Conservation (phyloP, 1,140 invertebrate species). For the Oppia nitens region DNA sequence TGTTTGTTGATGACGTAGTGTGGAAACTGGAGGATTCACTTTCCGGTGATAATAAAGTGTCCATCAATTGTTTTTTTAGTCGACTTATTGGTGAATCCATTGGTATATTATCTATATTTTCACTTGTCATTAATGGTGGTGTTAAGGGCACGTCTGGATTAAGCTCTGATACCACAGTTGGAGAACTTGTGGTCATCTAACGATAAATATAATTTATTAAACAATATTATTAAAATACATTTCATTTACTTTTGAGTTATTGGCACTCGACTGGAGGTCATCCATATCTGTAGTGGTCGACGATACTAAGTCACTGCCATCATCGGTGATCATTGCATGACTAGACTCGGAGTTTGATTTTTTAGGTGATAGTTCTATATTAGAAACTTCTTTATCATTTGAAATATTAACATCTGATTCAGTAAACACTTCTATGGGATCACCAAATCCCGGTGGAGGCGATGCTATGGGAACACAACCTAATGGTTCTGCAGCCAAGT, state of each 20-base stretch:
- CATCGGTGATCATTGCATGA: neutral
- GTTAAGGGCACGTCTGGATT: neutral
- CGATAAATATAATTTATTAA: neutral
- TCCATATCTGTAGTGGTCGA: neutral
- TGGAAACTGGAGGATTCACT: constrained; percentile 1
- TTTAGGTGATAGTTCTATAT: neutral
- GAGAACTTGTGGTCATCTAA: neutral
- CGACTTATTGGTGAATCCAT: neutral
- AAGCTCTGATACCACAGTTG: neutral
- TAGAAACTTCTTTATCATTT: neutral
- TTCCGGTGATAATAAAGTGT: constrained; percentile 6
- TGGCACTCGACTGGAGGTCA: neutral
- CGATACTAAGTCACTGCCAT: neutral
- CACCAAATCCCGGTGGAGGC: constrained; percentile 13
- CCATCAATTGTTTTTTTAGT: neutral
- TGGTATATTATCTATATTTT: neutral
- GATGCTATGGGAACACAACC: neutral
- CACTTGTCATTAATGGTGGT: neutral
- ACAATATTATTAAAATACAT: neutral
- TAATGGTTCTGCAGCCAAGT: neutral
- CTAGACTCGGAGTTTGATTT: neutral
- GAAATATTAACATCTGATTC: neutral
- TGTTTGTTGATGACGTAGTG: neutral
- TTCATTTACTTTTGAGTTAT: neutral
- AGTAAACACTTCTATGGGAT: neutral